Evolutionary conservation across 2,888 invertebrate species (phyloP), one percentile per base, ranked within the genome.

Genomic region (Stenotaenia linearis): DNA sequence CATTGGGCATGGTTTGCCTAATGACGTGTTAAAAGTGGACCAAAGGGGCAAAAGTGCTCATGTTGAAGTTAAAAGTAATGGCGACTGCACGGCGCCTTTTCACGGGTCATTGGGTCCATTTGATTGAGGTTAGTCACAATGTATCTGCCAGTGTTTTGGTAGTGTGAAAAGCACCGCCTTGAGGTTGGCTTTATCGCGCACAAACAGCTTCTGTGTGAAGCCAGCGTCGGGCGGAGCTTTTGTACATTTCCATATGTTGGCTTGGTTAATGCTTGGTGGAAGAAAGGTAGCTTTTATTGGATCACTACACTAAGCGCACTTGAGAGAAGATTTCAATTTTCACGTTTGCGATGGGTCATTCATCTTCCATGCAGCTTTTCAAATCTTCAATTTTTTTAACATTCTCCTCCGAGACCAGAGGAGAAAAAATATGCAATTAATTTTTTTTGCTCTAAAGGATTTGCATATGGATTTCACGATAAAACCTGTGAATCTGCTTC

Each of bases 271-370:
- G 61, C 61, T 61, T 28, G 28, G 61, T 61, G 61, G 61, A 61
- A 61, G 61, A 61, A 61, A 61, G 61, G 61, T 61, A 28, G 61
- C 61, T 61, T 61, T 61, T 61, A 61, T 61, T 61, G 61, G 61
- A 61, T 61, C 61, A 61, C 61, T 25, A 61, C 23, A 23, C 61
- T 61, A 61, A 61, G 61, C 61, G 61, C 61, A 61, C 12, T 61
- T 28, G 61, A 25, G 61, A 61, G 61, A 25, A 61, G 61, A 61
- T 61, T 61, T 61, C 61, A 61, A 61, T 56, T 56, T 56, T 56
- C 56, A 56, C 61, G 61, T 61, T 61, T 61, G 21, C 61, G 61
- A 61, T 61, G 61, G 61, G 61, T 61, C 61, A 61, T 61, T 25
- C 61, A 61, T 61, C 61, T 61, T 61, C 61, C 61, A 7, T 25